Evolutionary conservation across 2,888 invertebrate species (phyloP), one percentile per base, ranked within the genome.

Genomic region (Tanaodytes sp.): DNA sequence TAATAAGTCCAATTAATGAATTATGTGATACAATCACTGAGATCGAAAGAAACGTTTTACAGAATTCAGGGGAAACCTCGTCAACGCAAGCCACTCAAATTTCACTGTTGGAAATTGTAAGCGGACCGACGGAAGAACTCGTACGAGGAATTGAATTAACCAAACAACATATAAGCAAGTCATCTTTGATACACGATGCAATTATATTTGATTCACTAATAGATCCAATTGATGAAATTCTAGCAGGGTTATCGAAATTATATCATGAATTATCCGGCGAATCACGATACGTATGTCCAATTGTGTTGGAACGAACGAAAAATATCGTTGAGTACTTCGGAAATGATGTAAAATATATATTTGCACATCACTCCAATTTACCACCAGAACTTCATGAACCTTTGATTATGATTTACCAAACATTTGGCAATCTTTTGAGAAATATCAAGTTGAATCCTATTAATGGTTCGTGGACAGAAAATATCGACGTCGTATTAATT

Each of bases 191-290:
- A 66, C 75, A 77, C 0, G 82, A 82, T 63, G 42, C 80, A 2
- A 75, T 80, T 2, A 81, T 86, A 18, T 48, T 86, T 15, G 86
- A 86, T 62, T 83, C 86, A 0, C 72, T 86, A 40, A 80, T 84
- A 0, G 85, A 85, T 59, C 85, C 91, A 0, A 83, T 91, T 0
- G 84, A 84, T 61, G 84, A 84, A 49, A 83, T 83, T 45, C 42
- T 83, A 1, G 73, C 74, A 58, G 82, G 81, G n/a, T 46, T 84
- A 16, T 77, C 81, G 5, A 81, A 76, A 66, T 77, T 82, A 12
- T 77, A 84, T 40, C 75, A 78, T 46, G 82, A 82, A 18, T 67
- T 84, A 33, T 77, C 76, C 0, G 79, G 80, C 8, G 58, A 62
- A 15, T 78, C 77, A 0, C 75, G 54, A 3, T 61, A 63, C 1